phyloP scores from a whole-genome alignment of 2,113 vertebrate species.

The Corynorhinus townsendii region DNA sequence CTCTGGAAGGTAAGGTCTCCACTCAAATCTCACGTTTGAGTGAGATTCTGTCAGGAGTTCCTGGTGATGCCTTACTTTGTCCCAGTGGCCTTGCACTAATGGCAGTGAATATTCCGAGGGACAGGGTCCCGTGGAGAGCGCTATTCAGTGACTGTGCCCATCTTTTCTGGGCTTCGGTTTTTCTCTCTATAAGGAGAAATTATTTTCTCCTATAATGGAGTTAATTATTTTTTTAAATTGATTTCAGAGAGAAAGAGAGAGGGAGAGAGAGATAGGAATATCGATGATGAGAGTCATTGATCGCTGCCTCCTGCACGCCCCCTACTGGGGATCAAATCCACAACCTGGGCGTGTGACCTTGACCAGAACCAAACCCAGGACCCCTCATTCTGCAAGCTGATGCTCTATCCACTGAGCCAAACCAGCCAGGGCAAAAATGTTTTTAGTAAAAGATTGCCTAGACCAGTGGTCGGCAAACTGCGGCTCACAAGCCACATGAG shows the following conservation, averaged over 20 bases:
- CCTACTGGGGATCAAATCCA: too few relatives aligned
- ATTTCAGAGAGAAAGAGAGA: too few relatives aligned
- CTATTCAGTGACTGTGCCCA: neutral
- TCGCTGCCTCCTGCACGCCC: too few relatives aligned
- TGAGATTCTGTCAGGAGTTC: neutral
- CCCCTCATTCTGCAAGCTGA: too few relatives aligned
- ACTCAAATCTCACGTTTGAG: accelerated
- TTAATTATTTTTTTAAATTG: neutral
- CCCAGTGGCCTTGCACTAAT: neutral
- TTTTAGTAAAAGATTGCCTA: neutral
- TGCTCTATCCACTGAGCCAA: too few relatives aligned
- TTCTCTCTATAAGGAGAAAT: neutral
- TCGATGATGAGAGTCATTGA: too few relatives aligned
- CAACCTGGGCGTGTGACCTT: too few relatives aligned
- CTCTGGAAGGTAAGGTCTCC: neutral
- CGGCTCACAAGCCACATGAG: too few relatives aligned
- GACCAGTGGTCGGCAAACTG: too few relatives aligned
- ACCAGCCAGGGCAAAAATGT: neutral
- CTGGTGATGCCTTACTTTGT: neutral
- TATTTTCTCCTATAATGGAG: neutral
- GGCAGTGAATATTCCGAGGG: neutral
- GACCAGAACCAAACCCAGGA: too few relatives aligned
- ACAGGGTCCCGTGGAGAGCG: neutral
- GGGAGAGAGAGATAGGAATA: too few relatives aligned
- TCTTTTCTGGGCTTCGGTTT: neutral